phyloP scores from a whole-genome alignment of 2,797 vertebrate genomes.

The Cephalopachus bancanus region DNA sequence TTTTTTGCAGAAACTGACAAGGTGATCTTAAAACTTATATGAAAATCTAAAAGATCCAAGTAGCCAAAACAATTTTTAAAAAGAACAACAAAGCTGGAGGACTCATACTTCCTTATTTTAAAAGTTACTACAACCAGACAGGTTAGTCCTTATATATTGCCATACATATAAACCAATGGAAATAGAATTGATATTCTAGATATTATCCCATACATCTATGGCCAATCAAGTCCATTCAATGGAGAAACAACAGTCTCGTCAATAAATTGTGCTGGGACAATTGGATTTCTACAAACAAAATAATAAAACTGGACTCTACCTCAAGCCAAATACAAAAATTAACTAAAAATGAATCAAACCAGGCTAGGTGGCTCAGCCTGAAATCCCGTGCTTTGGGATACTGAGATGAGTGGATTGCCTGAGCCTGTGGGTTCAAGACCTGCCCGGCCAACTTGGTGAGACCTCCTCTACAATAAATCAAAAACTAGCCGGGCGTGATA shows the following conservation, averaged over 20 bases:
- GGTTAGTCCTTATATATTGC: neutral
- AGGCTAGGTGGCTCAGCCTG: no score
- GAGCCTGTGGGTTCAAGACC: no score
- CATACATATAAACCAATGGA: neutral
- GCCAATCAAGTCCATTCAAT: neutral
- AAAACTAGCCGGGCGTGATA: no score
- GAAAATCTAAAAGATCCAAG: slow-evolving; percentile 24
- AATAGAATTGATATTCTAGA: neutral
- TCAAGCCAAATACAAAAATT: neutral
- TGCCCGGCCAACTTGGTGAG: no score
- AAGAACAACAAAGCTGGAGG: neutral
- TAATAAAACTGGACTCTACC: neutral
- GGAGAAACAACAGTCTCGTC: neutral
- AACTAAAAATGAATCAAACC: neutral
- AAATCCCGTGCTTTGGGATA: no score
- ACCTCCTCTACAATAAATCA: no score
- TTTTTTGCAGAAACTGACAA: neutral
- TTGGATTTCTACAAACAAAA: slow-evolving; percentile 32
- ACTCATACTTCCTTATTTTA: slow-evolving; percentile 21
- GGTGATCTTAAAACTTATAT: neutral
- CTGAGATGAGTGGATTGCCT: no score
- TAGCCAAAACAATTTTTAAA: neutral
- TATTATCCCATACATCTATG: neutral
- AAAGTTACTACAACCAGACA: slow-evolving; percentile 10
- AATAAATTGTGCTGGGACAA: slow-evolving; percentile 1